These are phyloP conservation scores for Hypomecis atomaria DNA, from an alignment of 2,888 invertebrate species.

Conservation along the genomic window DNA sequence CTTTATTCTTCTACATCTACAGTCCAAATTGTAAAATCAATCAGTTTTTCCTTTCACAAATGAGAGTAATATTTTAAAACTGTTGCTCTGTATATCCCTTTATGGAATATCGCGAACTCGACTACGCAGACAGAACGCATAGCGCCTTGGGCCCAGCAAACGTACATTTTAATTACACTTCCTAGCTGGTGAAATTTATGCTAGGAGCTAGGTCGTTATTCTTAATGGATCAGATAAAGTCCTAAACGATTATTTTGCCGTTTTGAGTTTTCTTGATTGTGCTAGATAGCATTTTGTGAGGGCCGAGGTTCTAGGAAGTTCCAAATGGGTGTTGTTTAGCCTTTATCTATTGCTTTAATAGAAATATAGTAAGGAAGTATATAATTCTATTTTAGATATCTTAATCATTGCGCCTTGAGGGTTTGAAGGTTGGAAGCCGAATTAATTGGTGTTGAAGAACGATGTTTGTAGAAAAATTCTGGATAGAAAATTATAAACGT, in stretches of 20 bases:
- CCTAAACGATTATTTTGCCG: conserved; percentile 63
- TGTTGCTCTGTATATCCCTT: neutral
- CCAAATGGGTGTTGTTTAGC: conserved; percentile 17
- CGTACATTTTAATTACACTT: conserved; percentile 76
- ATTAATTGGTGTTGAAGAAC: too few relatives aligned
- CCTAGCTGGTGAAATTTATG: conserved; percentile 66
- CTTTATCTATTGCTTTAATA: conserved; percentile 15
- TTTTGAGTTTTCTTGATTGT: conserved; percentile 45
- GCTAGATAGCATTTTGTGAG: conserved; percentile 31
- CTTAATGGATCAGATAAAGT: conserved; percentile 71
- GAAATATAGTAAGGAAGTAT: conserved; percentile 2
- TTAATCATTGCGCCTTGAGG: neutral
- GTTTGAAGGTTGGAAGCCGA: too few relatives aligned
- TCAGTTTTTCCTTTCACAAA: too few relatives aligned
- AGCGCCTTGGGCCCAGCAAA: conserved; percentile 56
- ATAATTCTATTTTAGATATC: conserved; percentile 5
- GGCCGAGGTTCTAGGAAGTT: conserved; percentile 28
- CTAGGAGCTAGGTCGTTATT: conserved; percentile 64
- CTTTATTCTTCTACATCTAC: too few relatives aligned
- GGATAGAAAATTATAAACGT: too few relatives aligned
- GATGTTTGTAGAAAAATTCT: too few relatives aligned
- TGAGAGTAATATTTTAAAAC: neutral
- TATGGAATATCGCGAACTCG: neutral
- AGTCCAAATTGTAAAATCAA: too few relatives aligned
- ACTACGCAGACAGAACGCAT: conserved; percentile 14